Evolutionary conservation across 2,888 invertebrate genomes (phyloP), one percentile per base, ranked within the genome.

Genomic region (Andricus curvator): DNA sequence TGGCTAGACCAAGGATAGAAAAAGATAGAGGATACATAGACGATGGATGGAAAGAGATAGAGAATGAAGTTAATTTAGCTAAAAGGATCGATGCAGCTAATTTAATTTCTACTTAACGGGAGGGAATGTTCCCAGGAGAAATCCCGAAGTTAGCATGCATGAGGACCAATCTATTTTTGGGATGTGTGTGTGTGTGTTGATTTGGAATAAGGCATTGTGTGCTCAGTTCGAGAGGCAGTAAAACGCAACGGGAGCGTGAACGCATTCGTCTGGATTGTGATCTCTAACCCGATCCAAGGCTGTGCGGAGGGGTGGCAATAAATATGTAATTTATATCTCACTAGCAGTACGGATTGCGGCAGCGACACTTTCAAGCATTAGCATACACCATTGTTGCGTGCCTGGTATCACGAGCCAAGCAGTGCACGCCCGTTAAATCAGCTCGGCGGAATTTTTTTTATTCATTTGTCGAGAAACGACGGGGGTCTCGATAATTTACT

Each of bases 321-420:
- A 88, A 88, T 89, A 88, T 85, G 86, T 87, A 87, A 88, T 89
- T 89, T 89, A 89, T 89, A 85, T 86, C 82, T 86, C 84, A 82
- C 83, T 84, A 81, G 83, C 83, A 77, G 77, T 77, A 83, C 84
- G 83, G 85, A 88, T 89, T 89, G 88, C 88, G 85, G 86, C 88
- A 88, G 88, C 85, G 85, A 87, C 85, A 88, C 88, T 89, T 89
- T 89, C 88, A 84, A 88, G 84, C 85, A 86, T 87, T 88, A 86
- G 85, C 88, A 86, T 88, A 86, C 81, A 84, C 85, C 84, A 89
- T 89, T 89, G 89, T 89, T 85, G 87, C 83, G 78, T 80, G 65
- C 88, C 86, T 85, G 85, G 86, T 86, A 84, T 83, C 81, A 80
- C 83, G 84, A 85, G 81, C 82, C 79, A 15, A 82, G 17, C 83